Evolutionary conservation across 1,140 invertebrate species (phyloP).

Genomic region (Neelides sp.): DNA sequence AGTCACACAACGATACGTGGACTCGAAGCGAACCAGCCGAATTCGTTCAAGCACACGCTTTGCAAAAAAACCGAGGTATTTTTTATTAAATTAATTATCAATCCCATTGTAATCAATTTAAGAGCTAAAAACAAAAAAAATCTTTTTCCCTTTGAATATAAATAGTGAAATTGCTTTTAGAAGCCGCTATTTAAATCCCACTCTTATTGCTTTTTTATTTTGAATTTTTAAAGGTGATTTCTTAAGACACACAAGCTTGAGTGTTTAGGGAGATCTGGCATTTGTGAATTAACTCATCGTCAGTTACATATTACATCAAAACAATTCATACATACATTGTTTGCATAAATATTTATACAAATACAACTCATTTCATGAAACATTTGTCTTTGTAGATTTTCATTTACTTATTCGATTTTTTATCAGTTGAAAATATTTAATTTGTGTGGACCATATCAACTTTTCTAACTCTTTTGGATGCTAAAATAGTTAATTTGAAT

Average conservation of each 20-base stretch:
- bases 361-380: no score
- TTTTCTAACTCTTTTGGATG: not conserved
- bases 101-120: not conserved
- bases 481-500: not conserved
- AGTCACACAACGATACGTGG: slow-evolving; percentile 14
- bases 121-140: no score
- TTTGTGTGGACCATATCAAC: no score
- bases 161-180: not conserved
- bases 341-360: not conserved
- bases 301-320: no score
- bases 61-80: slow-evolving; percentile 18
- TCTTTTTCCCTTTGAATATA: not conserved
- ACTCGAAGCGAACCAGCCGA: slow-evolving; percentile 12
- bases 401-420: no score
- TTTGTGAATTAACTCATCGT: no score
- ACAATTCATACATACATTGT: not conserved
- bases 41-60: slow-evolving; percentile 7
- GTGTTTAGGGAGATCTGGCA: no score
- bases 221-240: no score
- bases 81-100: not conserved
- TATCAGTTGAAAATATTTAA: no score
- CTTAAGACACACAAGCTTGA: no score
- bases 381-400: no score
- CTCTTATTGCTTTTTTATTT: not conserved
- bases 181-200: not conserved